Conservation (phyloP, 2,113 vertebrate species). For the Lamprotornis superbus region DNA sequence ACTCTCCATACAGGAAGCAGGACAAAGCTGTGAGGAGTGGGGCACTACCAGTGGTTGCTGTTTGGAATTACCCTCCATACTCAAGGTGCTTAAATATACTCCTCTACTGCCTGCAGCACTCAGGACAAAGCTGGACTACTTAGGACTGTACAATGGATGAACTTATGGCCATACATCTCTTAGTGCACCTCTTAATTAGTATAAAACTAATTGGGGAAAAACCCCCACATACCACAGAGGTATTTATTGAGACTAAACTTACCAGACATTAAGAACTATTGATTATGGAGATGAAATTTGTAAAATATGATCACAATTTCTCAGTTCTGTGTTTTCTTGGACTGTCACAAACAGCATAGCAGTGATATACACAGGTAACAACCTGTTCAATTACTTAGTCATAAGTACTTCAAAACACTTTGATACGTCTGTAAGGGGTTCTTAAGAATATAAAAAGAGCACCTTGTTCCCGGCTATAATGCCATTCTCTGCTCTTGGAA, state of each 20-base stretch:
- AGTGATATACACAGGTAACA: background rate
- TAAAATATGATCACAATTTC: background rate
- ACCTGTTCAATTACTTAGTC: background rate
- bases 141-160: fast-evolving
- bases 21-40: background rate
- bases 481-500: background rate
- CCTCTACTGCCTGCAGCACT: background rate
- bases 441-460: background rate
- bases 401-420: background rate
- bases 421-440: background rate
- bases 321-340: background rate
- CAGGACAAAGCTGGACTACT: background rate
- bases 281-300: background rate
- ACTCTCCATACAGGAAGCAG: fast-evolving
- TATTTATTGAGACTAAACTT: background rate
- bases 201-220: background rate
- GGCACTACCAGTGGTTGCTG: background rate
- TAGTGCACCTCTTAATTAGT: background rate
- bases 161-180: fast-evolving
- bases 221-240: fast-evolving
- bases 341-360: background rate
- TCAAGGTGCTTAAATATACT: background rate
- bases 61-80: background rate
- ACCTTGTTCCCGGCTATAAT: background rate
- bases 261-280: background rate